Evolutionary conservation across 2,797 vertebrate species (phyloP).

Genomic region (Neosilurus mollespiculum): DNA sequence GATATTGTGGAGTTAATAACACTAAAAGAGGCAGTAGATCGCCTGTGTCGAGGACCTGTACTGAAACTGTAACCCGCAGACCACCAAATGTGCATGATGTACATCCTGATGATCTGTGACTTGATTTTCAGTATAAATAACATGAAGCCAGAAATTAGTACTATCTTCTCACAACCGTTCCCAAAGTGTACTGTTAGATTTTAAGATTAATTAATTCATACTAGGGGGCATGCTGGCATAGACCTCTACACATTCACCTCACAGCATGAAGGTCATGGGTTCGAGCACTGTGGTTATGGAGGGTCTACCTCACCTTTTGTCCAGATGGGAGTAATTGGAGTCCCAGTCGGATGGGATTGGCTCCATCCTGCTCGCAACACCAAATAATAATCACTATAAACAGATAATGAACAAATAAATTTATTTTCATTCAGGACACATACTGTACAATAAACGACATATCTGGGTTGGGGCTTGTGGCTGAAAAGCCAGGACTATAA

Average conservation of each 20-base stretch:
- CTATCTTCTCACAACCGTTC: neutral
- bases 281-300: no score
- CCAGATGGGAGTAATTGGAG: no score
- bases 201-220: neutral
- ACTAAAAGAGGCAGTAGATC: slow-evolving; percentile 11
- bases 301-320: no score
- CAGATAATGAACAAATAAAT: neutral
- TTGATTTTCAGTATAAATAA: neutral
- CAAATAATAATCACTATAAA: no score
- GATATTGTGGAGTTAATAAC: slow-evolving; percentile 45
- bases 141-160: neutral
- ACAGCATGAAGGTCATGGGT: no score
- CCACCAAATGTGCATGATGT: neutral
- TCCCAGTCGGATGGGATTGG: no score
- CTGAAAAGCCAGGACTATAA: neutral
- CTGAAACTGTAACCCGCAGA: neutral
- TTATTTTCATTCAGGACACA: neutral
- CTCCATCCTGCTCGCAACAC: no score
- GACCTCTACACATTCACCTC: no score
- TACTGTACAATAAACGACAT: neutral
- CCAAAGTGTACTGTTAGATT: neutral
- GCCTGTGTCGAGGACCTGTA: neutral
- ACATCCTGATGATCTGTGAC: neutral
- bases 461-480: neutral
- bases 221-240: no score